These are phyloP conservation scores for Pyrochroa serraticornis DNA, from an alignment of 2,888 invertebrate species.

Conservation along the genomic window DNA sequence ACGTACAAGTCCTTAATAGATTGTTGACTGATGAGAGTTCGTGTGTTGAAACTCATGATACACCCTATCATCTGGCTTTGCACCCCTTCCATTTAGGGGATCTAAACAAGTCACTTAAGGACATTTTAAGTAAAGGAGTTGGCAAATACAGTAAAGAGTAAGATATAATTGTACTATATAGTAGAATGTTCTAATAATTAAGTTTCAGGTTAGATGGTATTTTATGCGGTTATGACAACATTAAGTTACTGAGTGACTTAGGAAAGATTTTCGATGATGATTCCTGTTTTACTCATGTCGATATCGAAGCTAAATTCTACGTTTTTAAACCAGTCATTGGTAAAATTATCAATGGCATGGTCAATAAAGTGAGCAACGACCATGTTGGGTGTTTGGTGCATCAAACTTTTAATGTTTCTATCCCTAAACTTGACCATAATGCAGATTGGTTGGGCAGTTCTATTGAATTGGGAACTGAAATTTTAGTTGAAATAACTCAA, in stretches of 20 bases:
- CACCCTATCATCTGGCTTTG: conserved; percentile 7
- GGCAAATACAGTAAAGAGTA: conserved; percentile 1
- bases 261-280: conserved; percentile 69
- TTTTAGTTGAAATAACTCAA: too few species aligned
- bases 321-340: conserved; percentile 70
- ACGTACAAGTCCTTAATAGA: conserved; percentile 59
- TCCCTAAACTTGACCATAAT: too few species aligned
- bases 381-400: too few species aligned
- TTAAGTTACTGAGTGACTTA: conserved; percentile 63
- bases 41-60: conserved; percentile 3
- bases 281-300: conserved; percentile 67
- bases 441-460: too few species aligned
- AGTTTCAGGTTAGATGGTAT: conserved; percentile 70
- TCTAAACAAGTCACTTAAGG: conserved; percentile 13
- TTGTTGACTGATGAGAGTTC: conserved; percentile 2
- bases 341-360: conserved; percentile 66
- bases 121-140: conserved; percentile 8
- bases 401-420: too few species aligned
- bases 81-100: conserved; percentile 16
- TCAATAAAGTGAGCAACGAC: conserved; percentile 41
- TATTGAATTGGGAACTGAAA: too few species aligned
- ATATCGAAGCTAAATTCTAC: conserved; percentile 73
- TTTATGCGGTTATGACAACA: conserved; percentile 70
- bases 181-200: neutral
- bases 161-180: neutral